Evolutionary conservation across 2,888 invertebrate genomes (phyloP).

Genomic region (Pristionchus mayeri): DNA sequence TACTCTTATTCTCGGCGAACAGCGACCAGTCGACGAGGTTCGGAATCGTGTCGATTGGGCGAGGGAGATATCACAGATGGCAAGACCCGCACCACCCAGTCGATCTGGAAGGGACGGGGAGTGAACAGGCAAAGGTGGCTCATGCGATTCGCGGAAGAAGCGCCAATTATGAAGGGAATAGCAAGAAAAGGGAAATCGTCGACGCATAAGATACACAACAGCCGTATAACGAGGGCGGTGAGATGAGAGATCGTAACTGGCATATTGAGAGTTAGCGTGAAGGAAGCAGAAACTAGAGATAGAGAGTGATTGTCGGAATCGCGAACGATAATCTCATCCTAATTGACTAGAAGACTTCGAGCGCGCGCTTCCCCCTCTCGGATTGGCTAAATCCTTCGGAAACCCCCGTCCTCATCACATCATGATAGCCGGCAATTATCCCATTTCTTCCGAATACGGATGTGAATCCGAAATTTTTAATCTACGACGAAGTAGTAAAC

Average conservation of each 20-base stretch:
- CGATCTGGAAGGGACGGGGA: background rate
- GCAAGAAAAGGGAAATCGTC: background rate
- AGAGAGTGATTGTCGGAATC: background rate
- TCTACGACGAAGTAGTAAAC: background rate
- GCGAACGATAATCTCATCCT: background rate
- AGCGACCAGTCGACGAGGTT: background rate
- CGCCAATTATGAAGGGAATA: background rate
- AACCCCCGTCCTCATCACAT: background rate
- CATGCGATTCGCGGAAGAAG: background rate
- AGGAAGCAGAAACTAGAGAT: background rate
- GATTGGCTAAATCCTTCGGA: background rate
- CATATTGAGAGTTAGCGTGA: background rate
- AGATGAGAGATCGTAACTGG: background rate
- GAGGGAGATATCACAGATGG: slow-evolving; percentile 1
- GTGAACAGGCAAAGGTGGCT: background rate
- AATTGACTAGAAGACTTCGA: background rate
- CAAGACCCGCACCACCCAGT: background rate
- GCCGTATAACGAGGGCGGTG: background rate
- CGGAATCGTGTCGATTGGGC: background rate
- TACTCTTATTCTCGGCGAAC: background rate
- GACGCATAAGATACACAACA: background rate
- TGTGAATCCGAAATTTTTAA: background rate
- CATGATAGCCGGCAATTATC: background rate
- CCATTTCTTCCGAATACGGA: background rate
- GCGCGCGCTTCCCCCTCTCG: background rate